Percentiles rank a stretch among this genome's conserved stretches.
Evolutionary conservation across 2,797 vertebrate species (phyloP).

Genomic region (Otolemur crassicaudatus): DNA sequence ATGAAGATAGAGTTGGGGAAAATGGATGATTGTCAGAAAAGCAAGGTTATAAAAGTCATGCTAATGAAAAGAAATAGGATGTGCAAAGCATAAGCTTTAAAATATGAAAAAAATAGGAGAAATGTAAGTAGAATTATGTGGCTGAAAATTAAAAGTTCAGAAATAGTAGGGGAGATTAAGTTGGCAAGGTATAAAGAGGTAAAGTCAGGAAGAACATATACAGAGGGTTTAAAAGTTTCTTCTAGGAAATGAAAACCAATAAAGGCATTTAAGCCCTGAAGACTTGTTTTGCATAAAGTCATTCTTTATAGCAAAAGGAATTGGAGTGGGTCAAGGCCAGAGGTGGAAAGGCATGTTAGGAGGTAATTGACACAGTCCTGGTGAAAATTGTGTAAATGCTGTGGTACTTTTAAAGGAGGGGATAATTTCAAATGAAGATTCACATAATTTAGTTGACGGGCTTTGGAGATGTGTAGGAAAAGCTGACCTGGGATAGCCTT

Average conservation of each 20-base stretch:
- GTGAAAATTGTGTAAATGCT: neutral
- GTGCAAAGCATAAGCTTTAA: neutral
- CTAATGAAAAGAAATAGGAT: neutral
- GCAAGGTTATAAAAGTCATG: neutral
- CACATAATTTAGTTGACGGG: neutral
- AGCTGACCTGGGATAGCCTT: neutral
- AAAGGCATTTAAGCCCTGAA: neutral
- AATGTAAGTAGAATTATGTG: neutral
- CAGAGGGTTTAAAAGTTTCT: neutral
- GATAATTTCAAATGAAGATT: neutral
- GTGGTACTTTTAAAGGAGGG: neutral
- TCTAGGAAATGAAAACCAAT: constrained; percentile 23
- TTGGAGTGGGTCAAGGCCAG: neutral
- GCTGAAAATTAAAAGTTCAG: neutral
- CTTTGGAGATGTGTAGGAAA: neutral
- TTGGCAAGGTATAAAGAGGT: neutral
- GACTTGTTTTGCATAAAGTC: constrained; percentile 20
- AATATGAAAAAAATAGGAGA: neutral
- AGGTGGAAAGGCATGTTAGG: neutral
- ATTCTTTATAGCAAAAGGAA: neutral
- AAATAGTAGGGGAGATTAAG: neutral
- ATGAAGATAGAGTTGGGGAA: neutral
- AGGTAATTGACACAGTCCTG: neutral
- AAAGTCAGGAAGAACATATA: neutral
- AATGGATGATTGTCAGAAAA: neutral